phyloP scores from a whole-genome alignment of 2,797 vertebrate species.

The Huso huso region DNA sequence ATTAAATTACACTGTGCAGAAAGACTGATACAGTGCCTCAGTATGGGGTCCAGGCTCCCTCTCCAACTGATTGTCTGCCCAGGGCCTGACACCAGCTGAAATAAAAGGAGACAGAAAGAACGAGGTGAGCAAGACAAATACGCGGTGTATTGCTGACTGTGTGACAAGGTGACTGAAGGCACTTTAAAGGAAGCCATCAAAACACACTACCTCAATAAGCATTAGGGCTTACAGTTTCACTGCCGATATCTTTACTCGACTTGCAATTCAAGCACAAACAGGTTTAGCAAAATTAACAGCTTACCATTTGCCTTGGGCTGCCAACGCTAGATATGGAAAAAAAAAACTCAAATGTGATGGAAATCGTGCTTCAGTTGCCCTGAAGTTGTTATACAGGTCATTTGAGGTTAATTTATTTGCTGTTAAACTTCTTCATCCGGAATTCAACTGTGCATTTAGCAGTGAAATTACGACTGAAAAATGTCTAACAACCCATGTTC shows the following conservation, averaged over 20 bases:
- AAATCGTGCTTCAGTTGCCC: no score
- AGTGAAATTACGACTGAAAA: no score
- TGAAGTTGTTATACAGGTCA: no score
- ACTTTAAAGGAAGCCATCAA: conserved; percentile 11
- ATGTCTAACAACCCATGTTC: no score
- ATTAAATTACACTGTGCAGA: no score
- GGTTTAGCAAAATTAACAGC: neutral
- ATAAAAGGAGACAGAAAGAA: neutral
- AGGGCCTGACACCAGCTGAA: neutral
- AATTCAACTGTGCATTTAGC: no score
- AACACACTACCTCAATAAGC: conserved; percentile 11
- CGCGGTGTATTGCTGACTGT: neutral
- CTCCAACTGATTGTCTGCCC: neutral
- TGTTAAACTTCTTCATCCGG: no score
- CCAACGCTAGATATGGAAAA: neutral
- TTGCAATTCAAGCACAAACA: neutral
- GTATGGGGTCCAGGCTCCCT: neutral
- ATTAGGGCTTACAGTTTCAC: conserved; percentile 1
- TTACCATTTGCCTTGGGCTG: neutral
- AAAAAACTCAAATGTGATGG: no score
- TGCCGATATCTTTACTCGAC: neutral
- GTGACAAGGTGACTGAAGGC: conserved; percentile 8
- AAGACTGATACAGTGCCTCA: neutral
- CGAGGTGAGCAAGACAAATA: neutral
- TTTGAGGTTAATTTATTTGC: no score